A percentile compares a stretch with the other conserved stretches of the same genome.
Evolutionary conservation across 2,888 invertebrate genomes (phyloP).

Genomic region (Synanthedon tipuliformis): DNA sequence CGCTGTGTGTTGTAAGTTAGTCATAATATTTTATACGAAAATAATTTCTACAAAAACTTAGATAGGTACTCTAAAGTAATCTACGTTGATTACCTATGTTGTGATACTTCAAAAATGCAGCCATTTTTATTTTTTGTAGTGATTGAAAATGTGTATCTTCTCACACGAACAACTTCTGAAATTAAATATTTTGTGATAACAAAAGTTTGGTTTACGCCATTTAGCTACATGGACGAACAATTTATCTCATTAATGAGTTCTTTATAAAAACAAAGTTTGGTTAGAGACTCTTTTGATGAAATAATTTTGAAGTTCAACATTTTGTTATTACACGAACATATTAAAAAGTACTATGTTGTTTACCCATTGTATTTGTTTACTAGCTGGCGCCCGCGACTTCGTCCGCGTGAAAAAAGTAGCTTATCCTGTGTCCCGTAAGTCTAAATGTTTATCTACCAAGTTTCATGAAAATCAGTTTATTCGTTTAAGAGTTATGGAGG

Average conservation of each 20-base stretch:
- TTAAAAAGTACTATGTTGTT: too few species aligned
- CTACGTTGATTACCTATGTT: background rate
- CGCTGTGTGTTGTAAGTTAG: too few species aligned
- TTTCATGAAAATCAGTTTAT: too few species aligned
- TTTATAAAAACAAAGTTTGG: constrained; percentile 12
- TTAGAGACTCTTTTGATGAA: constrained; percentile 23
- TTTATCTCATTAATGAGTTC: constrained; percentile 19
- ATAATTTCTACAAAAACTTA: too few species aligned
- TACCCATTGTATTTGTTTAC: background rate
- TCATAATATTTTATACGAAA: too few species aligned
- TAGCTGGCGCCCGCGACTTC: too few species aligned
- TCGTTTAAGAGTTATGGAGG: too few species aligned
- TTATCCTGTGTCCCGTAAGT: too few species aligned
- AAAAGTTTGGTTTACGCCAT: background rate
- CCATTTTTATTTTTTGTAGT: background rate
- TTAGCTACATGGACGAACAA: constrained; percentile 7
- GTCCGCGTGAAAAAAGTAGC: too few species aligned
- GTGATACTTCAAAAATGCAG: background rate
- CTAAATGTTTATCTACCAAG: too few species aligned
- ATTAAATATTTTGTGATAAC: background rate
- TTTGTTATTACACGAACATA: too few species aligned
- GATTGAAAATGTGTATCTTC: background rate
- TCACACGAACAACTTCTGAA: background rate
- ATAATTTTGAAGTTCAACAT: constrained; percentile 19
- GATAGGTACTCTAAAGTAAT: background rate